Conservation (phyloP, 2,888 invertebrate genomes). For the Luperina nickerlii region DNA sequence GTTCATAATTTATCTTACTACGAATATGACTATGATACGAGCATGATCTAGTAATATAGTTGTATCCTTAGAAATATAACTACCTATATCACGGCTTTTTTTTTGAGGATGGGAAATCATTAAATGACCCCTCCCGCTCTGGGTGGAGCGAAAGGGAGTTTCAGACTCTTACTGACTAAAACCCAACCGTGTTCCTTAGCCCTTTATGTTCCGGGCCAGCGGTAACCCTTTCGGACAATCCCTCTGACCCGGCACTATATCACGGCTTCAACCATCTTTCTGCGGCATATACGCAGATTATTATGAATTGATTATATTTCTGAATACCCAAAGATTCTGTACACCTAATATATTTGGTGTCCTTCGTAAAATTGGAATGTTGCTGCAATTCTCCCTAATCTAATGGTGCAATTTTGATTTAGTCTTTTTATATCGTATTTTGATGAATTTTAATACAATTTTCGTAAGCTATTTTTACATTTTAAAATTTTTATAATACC, state of each 20-base stretch:
- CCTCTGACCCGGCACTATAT: no score
- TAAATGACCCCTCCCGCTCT: no score
- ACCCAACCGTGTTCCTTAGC: no score
- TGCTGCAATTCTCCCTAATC: constrained; percentile 34
- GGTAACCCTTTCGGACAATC: no score
- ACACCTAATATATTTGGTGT: constrained; percentile 2
- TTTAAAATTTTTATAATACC: constrained; percentile 29
- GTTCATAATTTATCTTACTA: neutral
- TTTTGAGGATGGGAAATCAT: no score
- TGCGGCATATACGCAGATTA: constrained; percentile 7
- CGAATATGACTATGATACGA: neutral
- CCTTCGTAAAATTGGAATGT: constrained; percentile 8
- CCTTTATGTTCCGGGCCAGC: no score
- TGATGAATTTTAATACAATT: constrained; percentile 48
- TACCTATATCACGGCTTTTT: no score
- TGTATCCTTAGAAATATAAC: neutral
- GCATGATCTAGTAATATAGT: neutral
- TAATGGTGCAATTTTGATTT: constrained; percentile 66
- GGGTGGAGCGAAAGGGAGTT: no score
- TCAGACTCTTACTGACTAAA: no score
- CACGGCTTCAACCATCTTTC: neutral
- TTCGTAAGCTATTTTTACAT: constrained; percentile 41
- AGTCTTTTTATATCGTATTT: constrained; percentile 52
- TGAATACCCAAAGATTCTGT: constrained; percentile 42
- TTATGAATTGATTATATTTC: constrained; percentile 26